Conservation (phyloP, 92 coral and sea anemone species). For the Porites cylindrica region DNA sequence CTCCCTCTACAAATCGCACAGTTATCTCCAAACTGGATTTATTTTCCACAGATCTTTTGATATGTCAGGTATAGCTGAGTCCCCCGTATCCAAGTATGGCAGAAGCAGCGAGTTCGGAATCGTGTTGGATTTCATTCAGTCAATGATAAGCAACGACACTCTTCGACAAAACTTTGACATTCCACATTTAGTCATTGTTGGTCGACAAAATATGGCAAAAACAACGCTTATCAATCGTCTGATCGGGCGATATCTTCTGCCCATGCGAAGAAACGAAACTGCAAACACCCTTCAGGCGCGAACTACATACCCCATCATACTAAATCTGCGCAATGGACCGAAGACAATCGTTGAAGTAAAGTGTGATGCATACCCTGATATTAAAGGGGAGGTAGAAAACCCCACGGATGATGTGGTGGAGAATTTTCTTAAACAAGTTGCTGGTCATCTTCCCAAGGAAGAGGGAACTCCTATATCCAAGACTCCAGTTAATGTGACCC, state of each 20-base stretch:
- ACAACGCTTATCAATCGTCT: too few species aligned
- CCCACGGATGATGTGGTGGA: constrained; percentile 69
- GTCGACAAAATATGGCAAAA: too few species aligned
- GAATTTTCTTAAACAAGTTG: constrained; percentile 53
- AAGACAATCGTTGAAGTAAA: constrained; percentile 44
- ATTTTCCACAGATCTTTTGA: neutral
- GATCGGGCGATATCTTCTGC: too few species aligned
- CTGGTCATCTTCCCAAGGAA: constrained; percentile 70
- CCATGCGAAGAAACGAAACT: too few species aligned
- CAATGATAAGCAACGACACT: constrained; percentile 70
- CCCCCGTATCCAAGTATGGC: constrained; percentile 70
- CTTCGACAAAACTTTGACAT: constrained; percentile 72
- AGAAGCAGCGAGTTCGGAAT: constrained; percentile 65
- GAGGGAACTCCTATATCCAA: constrained; percentile 75
- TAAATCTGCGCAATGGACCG: constrained; percentile 38
- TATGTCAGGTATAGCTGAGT: constrained; percentile 32
- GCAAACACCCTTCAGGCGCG: too few species aligned
- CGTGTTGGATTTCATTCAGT: constrained; percentile 73
- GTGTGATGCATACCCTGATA: constrained; percentile 4
- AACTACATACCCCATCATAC: too few species aligned
- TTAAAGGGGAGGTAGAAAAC: constrained; percentile 55
- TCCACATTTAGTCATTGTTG: constrained; percentile 85
- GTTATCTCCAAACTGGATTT: neutral
- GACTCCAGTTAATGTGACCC: constrained; percentile 80
- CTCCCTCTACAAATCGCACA: too few species aligned